phyloP scores from a whole-genome alignment of 1,140 invertebrate genomes.

The Drosophila ogumai region DNA sequence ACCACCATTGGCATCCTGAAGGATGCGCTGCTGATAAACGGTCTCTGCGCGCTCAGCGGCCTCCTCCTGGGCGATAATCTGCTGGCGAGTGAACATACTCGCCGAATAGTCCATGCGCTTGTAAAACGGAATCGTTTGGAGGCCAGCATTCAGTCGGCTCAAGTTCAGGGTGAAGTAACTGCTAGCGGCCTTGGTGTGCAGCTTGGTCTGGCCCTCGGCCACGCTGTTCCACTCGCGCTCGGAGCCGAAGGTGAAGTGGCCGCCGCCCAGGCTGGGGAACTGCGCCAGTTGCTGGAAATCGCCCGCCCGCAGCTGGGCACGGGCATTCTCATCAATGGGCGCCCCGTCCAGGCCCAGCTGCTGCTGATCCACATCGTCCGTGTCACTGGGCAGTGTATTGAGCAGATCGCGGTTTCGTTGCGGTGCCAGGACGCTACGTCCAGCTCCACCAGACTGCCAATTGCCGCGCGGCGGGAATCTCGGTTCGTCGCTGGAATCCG shows the following conservation, averaged over 20 bases:
- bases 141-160: constrained; percentile 59
- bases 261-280: constrained; percentile 66
- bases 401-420: constrained; percentile 63
- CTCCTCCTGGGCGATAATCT: constrained; percentile 64
- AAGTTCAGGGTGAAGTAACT: constrained; percentile 77
- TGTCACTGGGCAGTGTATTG: constrained; percentile 59
- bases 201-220: constrained; percentile 56
- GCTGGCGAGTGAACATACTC: constrained; percentile 63
- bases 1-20: constrained; percentile 50
- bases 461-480: constrained; percentile 58
- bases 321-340: constrained; percentile 62
- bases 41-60: constrained; percentile 70
- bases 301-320: constrained; percentile 71
- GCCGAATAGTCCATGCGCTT: constrained; percentile 80
- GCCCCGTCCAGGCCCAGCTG: constrained; percentile 49
- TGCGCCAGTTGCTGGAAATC: constrained; percentile 73
- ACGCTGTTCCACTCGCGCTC: constrained; percentile 77
- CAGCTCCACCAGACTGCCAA: constrained; percentile 40
- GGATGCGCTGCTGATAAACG: constrained; percentile 62
- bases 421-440: constrained; percentile 37
- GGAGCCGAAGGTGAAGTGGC: constrained; percentile 72
- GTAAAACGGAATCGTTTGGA: constrained; percentile 81
- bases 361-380: constrained; percentile 53
- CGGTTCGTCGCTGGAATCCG: constrained; percentile 79
- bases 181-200: constrained; percentile 60